A percentile compares a stretch with the other conserved stretches of the same genome.
Evolutionary conservation across 2,113 vertebrate genomes (phyloP).

Genomic region (Tiliqua scincoides): DNA sequence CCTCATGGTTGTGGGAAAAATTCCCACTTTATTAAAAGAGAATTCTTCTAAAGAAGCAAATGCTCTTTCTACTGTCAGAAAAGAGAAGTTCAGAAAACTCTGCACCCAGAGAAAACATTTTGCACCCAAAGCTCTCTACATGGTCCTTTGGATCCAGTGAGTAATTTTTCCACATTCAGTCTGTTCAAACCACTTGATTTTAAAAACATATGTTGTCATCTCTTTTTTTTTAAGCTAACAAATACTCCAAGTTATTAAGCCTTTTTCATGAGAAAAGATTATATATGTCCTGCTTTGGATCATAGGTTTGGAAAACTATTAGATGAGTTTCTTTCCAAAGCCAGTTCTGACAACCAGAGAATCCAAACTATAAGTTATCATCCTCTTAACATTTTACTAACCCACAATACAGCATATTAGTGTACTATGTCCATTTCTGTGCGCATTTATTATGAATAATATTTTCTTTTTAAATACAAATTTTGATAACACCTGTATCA

Average conservation of each 20-base stretch:
- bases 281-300: neutral
- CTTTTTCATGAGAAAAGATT: neutral
- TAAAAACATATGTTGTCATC: neutral
- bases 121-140: neutral
- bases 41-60: no score
- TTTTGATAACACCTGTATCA: neutral
- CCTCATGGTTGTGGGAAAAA: no score
- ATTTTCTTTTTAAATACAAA: slow-evolving; percentile 27
- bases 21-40: no score
- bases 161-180: neutral
- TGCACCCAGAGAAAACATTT: no score
- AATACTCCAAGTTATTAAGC: neutral
- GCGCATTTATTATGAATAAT: no score
- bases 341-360: neutral
- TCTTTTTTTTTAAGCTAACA: neutral
- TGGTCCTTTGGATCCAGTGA: neutral
- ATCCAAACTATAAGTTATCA: no score
- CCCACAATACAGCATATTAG: no score
- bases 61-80: neutral
- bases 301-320: neutral
- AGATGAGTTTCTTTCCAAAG: neutral
- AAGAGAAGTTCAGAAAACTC: neutral
- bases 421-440: no score
- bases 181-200: neutral
- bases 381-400: no score